Evolutionary conservation across 2,113 vertebrate genomes (phyloP).

Genomic region (Callorhinus ursinus): DNA sequence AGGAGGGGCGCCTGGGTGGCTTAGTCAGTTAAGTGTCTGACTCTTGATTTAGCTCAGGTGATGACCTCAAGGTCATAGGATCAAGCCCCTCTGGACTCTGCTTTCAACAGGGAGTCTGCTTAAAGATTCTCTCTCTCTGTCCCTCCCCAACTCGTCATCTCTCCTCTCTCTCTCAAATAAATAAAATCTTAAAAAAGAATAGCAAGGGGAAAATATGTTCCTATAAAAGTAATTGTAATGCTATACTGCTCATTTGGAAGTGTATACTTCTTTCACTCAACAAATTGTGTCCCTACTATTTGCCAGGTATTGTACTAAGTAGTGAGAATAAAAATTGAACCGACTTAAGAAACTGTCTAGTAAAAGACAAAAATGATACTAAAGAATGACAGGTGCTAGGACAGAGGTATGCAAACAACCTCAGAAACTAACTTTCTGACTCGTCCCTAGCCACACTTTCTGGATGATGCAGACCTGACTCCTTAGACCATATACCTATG

Average conservation of each 20-base stretch:
- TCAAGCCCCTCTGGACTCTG: not conserved
- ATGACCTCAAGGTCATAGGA: not conserved
- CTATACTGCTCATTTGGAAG: not conserved
- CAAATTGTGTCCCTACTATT: not conserved
- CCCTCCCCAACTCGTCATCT: not conserved
- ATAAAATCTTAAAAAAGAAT: not conserved
- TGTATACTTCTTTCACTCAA: not conserved
- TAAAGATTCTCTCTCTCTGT: not conserved
- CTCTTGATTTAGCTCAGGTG: not conserved
- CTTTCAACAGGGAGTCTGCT: not conserved
- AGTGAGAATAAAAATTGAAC: conserved; percentile 23
- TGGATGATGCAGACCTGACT: not conserved
- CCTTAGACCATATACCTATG: not conserved
- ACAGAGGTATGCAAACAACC: not conserved
- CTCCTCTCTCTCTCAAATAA: not conserved
- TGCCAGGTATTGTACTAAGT: not conserved
- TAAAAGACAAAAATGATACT: not conserved
- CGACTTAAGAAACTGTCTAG: not conserved
- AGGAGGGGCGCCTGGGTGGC: not conserved
- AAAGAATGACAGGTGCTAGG: not conserved
- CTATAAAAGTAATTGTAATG: not conserved
- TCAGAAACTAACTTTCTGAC: not conserved
- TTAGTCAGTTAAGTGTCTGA: not conserved
- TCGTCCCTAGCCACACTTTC: not conserved
- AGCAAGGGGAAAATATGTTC: not conserved